Evolutionary conservation across 2,888 invertebrate species (phyloP).

Genomic region (Phalangium opilio): DNA sequence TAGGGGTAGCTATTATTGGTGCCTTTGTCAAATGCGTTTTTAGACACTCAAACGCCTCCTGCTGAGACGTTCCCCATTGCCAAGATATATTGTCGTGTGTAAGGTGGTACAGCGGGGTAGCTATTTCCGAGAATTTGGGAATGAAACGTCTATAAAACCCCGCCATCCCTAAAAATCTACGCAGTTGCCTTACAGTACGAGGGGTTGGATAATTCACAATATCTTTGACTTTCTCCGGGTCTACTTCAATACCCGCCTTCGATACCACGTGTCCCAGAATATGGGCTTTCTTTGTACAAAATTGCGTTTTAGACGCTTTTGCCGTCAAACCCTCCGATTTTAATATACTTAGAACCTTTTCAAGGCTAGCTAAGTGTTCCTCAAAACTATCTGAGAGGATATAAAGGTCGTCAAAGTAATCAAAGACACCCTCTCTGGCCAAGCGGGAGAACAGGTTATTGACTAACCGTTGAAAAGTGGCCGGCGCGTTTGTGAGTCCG

Average conservation of each 20-base stretch:
- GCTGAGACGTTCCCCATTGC: constrained; percentile 1
- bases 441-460: constrained; percentile 15
- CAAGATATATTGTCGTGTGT: constrained; percentile 7
- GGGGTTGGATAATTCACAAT: constrained; percentile 11
- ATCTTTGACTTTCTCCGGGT: constrained; percentile 4
- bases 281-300: constrained; percentile 9
- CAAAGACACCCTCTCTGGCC: constrained; percentile 14
- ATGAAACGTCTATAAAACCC: constrained; percentile 8
- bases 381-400: constrained; percentile 17
- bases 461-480: constrained; percentile 22
- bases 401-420: constrained; percentile 22
- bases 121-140: constrained; percentile 3
- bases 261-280: constrained; percentile 11
- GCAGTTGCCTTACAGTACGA: constrained; percentile 2
- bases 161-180: not conserved
- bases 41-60: constrained; percentile 6
- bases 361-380: constrained; percentile 13
- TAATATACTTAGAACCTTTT: constrained; percentile 14
- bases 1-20: constrained; percentile 19
- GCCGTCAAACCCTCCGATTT: constrained; percentile 16
- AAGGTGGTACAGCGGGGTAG: constrained; percentile 5
- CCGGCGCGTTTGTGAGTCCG: constrained; percentile 21
- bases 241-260: constrained; percentile 2
- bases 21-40: constrained; percentile 10
- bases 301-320: constrained; percentile 18